A percentile compares a stretch with the other conserved stretches of the same genome.
Conservation (phyloP, 2,888 invertebrate species). For the Drosophila infuscata region DNA sequence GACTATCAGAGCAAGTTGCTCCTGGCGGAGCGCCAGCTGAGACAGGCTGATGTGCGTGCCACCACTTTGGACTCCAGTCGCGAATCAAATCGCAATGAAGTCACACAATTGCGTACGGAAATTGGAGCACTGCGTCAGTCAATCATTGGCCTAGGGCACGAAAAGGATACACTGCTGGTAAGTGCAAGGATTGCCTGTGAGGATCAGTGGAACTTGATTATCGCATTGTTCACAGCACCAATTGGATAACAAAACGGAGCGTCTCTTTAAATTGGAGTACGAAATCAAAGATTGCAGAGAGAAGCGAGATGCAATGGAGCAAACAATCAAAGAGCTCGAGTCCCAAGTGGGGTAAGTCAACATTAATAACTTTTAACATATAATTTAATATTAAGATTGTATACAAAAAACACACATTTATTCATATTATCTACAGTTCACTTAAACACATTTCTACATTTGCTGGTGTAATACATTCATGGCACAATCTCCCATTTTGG, state of each 20-base stretch:
- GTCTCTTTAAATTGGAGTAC: constrained; percentile 88
- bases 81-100: constrained; percentile 87
- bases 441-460: constrained; percentile 47
- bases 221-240: constrained; percentile 85
- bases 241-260: constrained; percentile 91
- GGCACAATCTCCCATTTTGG: constrained; percentile 67
- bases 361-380: background rate
- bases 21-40: constrained; percentile 88
- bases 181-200: background rate
- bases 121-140: constrained; percentile 88
- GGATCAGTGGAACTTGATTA: background rate
- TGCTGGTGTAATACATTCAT: constrained; percentile 74
- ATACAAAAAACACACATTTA: constrained; percentile 43
- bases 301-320: constrained; percentile 86
- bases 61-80: constrained; percentile 87
- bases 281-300: constrained; percentile 88
- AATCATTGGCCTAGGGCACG: constrained; percentile 89
- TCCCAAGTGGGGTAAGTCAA: constrained; percentile 85
- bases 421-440: constrained; percentile 64
- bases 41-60: constrained; percentile 87
- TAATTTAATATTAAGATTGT: background rate
- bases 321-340: constrained; percentile 86
- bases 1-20: constrained; percentile 89
- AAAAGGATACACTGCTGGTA: constrained; percentile 89
- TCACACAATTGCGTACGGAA: constrained; percentile 87